Conservation (phyloP, 1,140 invertebrate genomes). For the Lasioglossum baleicum region DNA sequence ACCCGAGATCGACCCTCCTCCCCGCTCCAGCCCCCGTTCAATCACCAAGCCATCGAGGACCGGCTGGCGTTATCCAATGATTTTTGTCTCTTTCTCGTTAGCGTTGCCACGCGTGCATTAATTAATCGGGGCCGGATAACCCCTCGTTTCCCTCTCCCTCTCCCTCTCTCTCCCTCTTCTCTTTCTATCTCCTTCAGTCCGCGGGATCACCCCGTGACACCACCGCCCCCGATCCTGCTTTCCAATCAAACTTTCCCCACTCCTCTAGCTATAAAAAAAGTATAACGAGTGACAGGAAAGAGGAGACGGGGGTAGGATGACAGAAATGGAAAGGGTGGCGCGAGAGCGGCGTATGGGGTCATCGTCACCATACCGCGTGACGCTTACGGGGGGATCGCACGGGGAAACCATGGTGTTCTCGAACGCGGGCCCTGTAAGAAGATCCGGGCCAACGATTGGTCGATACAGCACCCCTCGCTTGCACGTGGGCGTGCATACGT, state of each 20-base stretch:
- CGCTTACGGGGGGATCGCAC: constrained; percentile 30
- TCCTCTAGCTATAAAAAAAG: constrained; percentile 53
- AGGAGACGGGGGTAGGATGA: constrained; percentile 5
- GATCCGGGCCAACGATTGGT: constrained; percentile 74
- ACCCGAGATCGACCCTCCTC: neutral
- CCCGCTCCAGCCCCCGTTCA: constrained; percentile 9
- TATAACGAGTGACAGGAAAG: constrained; percentile 52
- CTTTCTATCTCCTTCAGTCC: neutral
- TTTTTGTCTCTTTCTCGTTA: constrained; percentile 60
- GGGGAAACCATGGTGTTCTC: constrained; percentile 59
- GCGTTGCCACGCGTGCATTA: constrained; percentile 61
- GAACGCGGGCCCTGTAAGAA: constrained; percentile 57
- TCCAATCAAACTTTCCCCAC: constrained; percentile 59
- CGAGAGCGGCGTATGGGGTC: neutral
- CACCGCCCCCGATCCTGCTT: constrained; percentile 22
- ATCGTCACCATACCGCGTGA: constrained; percentile 14
- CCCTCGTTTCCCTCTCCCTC: neutral
- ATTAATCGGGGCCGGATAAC: constrained; percentile 52
- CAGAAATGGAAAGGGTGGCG: constrained; percentile 2
- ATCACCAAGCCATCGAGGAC: constrained; percentile 45
- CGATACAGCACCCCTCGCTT: constrained; percentile 67
- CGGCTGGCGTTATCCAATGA: constrained; percentile 51
- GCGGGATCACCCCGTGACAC: constrained; percentile 4
- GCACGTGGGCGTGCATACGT: constrained; percentile 72
- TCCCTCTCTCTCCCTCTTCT: neutral